These are phyloP conservation scores for Rhynchopsitta pachyrhyncha DNA, from an alignment of 2,113 vertebrate species.

Conservation along the genomic window DNA sequence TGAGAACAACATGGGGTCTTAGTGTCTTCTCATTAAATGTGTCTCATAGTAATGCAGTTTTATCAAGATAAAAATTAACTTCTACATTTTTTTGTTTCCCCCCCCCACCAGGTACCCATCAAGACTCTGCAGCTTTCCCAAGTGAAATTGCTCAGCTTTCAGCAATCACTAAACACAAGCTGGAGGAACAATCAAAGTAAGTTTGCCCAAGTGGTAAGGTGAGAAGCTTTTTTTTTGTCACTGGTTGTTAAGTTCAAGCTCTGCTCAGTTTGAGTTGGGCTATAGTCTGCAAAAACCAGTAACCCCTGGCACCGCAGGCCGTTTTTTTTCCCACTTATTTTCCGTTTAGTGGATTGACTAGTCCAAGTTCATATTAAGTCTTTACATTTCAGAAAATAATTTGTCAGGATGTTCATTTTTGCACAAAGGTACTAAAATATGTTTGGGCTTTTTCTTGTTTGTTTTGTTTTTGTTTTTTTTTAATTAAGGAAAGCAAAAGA, in stretches of 20 bases:
- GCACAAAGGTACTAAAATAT: background rate
- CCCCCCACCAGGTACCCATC: constrained; percentile 50
- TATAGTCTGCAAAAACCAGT: background rate
- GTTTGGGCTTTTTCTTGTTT: background rate
- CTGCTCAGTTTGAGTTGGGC: background rate
- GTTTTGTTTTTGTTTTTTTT: background rate
- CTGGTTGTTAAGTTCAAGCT: background rate
- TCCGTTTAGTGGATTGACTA: background rate
- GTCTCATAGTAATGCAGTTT: background rate
- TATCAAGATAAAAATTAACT: background rate
- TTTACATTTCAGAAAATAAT: background rate
- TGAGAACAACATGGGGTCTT: background rate
- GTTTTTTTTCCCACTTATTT: background rate
- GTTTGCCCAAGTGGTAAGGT: constrained; percentile 21
- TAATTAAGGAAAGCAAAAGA: constrained; percentile 68
- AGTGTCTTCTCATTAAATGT: background rate
- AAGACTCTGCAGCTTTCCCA: constrained; percentile 56
- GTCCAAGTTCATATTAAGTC: background rate
- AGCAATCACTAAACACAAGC: constrained; percentile 83
- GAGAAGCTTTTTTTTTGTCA: background rate
- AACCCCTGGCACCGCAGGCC: background rate
- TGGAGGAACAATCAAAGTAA: constrained; percentile 87
- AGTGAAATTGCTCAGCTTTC: constrained; percentile 89
- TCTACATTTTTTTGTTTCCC: background rate
- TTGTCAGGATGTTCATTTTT: background rate